Evolutionary conservation across 2,797 vertebrate species (phyloP).

Genomic region (Emydoidea blandingii): DNA sequence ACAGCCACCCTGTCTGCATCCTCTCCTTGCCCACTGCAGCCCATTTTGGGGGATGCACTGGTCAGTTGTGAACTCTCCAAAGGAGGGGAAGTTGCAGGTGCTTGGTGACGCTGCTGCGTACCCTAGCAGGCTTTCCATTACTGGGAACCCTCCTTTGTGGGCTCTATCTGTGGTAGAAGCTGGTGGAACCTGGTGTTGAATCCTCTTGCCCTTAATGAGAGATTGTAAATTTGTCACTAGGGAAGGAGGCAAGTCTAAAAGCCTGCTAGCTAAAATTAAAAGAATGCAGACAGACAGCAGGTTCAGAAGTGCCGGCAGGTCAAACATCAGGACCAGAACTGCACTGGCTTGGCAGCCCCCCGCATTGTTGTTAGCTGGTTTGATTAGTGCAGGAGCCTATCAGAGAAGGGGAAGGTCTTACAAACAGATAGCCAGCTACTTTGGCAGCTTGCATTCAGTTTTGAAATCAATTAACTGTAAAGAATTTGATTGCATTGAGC

Average conservation of each 20-base stretch:
- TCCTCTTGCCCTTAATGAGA: neutral
- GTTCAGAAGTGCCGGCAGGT: neutral
- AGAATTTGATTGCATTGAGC: conserved; percentile 58
- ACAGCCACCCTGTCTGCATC: neutral
- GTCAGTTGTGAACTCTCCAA: neutral
- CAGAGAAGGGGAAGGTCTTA: conserved; percentile 32
- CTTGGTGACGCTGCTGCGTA: neutral
- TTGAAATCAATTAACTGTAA: conserved; percentile 62
- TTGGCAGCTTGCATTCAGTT: conserved; percentile 46
- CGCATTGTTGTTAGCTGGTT: neutral
- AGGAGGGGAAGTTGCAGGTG: neutral
- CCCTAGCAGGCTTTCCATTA: neutral
- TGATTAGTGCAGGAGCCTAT: conserved; percentile 23
- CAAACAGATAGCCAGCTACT: conserved; percentile 36
- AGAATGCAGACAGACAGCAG: fast-evolving
- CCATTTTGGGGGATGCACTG: neutral
- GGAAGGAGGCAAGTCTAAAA: neutral
- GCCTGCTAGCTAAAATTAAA: fast-evolving
- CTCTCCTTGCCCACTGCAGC: neutral
- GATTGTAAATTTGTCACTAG: neutral
- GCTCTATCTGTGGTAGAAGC: neutral
- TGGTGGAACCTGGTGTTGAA: neutral
- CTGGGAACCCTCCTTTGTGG: neutral
- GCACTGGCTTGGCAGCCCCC: neutral
- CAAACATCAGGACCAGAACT: neutral